Evolutionary conservation across 1,140 invertebrate species (phyloP).

Genomic region (Asobara japonica): DNA sequence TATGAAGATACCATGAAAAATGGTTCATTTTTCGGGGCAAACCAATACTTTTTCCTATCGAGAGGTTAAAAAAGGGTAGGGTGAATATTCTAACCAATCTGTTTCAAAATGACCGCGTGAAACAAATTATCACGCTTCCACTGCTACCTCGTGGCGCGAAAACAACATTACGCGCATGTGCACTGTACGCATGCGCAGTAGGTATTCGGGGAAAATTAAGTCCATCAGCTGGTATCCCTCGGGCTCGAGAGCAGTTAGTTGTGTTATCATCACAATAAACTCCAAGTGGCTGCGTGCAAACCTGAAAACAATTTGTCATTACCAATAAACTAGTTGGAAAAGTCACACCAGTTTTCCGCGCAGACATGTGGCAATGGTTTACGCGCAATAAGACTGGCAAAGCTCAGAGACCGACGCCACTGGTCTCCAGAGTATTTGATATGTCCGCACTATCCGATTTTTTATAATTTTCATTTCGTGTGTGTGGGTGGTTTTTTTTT

Average conservation of each 20-base stretch:
- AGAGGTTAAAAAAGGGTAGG: too few relatives aligned
- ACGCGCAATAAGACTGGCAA: background rate
- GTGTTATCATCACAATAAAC: constrained; percentile 11
- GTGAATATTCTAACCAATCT: too few relatives aligned
- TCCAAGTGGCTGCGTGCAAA: background rate
- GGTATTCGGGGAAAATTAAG: background rate
- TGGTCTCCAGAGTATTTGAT: background rate
- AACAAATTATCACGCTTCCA: too few relatives aligned
- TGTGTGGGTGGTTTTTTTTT: background rate
- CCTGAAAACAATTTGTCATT: background rate
- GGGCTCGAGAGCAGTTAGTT: constrained; percentile 1
- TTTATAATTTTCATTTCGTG: background rate
- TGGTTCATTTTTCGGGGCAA: too few relatives aligned
- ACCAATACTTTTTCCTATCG: too few relatives aligned
- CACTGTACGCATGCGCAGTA: background rate
- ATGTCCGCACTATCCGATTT: background rate
- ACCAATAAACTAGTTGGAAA: background rate
- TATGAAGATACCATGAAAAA: too few relatives aligned
- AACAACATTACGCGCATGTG: too few relatives aligned
- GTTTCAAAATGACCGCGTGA: too few relatives aligned
- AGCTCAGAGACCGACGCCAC: background rate
- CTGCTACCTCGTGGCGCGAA: too few relatives aligned
- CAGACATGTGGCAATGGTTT: background rate
- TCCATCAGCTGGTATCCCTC: constrained; percentile 5
- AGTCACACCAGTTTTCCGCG: background rate